These are phyloP conservation scores for Trissolcus brochymenae DNA, from an alignment of 2,888 invertebrate genomes.

Conservation along the genomic window DNA sequence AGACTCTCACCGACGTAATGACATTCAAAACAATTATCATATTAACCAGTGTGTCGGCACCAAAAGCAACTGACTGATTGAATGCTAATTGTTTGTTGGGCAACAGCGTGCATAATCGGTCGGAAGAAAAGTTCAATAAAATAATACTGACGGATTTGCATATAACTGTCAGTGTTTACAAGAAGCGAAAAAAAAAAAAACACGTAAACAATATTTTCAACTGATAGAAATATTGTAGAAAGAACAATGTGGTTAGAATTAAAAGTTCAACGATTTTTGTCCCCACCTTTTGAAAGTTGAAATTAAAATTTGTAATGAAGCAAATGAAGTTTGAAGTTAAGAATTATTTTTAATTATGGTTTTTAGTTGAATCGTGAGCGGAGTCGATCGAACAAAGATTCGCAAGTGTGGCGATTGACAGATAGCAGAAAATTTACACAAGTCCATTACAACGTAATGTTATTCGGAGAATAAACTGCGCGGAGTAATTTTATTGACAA, in stretches of 20 bases:
- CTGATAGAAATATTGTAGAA: too few relatives aligned
- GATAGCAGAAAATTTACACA: conserved; percentile 44
- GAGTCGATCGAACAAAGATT: conserved; percentile 17
- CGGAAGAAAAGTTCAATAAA: conserved; percentile 30
- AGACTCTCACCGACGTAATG: conserved; percentile 23
- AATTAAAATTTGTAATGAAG: too few relatives aligned
- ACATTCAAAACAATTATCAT: conserved; percentile 33
- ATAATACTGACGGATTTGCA: conserved; percentile 39
- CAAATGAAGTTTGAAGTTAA: too few relatives aligned
- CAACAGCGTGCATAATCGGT: conserved; percentile 9
- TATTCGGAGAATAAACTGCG: conserved; percentile 39
- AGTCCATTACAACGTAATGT: conserved; percentile 37
- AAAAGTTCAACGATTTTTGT: too few relatives aligned
- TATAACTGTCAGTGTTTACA: not conserved
- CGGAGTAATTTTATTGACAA: conserved; percentile 40
- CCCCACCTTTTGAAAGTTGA: too few relatives aligned
- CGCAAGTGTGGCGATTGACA: conserved; percentile 29
- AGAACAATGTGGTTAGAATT: too few relatives aligned
- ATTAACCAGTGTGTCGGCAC: conserved; percentile 7
- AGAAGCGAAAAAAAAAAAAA: too few relatives aligned
- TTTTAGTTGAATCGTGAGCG: not conserved
- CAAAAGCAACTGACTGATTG: conserved; percentile 26
- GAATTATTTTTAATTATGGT: too few relatives aligned
- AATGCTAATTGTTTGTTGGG: conserved; percentile 33
- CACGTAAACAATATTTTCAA: too few relatives aligned